phyloP scores from a whole-genome alignment of 2,113 vertebrate genomes.

The Hemiscyllium ocellatum region DNA sequence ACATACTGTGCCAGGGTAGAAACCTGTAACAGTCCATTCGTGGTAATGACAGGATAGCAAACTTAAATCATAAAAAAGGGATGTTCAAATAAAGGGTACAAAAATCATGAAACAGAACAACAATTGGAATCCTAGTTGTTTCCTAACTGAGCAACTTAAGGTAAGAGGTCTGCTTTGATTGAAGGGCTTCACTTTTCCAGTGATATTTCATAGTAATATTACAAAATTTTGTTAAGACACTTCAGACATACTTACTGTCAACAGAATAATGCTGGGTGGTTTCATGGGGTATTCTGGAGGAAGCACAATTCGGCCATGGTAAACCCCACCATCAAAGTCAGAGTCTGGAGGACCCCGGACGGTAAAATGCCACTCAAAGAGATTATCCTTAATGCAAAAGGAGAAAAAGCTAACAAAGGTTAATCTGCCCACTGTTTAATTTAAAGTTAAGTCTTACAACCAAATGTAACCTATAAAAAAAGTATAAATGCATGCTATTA shows the following conservation, averaged over 20 bases:
- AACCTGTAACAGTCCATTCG: too few species aligned
- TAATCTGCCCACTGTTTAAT: not conserved
- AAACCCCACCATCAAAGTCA: slow-evolving; percentile 91
- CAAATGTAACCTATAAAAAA: not conserved
- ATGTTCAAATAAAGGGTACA: not conserved
- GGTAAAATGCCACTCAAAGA: slow-evolving; percentile 98
- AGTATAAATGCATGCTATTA: not conserved
- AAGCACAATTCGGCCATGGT: slow-evolving; percentile 90
- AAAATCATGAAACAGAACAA: not conserved
- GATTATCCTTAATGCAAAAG: slow-evolving; percentile 76
- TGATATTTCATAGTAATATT: too few species aligned
- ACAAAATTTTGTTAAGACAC: not conserved
- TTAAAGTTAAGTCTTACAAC: not conserved
- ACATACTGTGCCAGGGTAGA: too few species aligned
- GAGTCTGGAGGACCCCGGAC: slow-evolving; percentile 94
- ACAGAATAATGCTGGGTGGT: slow-evolving; percentile 93
- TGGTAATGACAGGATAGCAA: not conserved
- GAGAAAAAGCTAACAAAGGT: not conserved
- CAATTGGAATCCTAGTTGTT: not conserved
- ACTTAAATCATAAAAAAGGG: not conserved
- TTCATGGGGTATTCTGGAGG: slow-evolving; percentile 98
- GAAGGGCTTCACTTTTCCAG: not conserved
- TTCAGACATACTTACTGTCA: slow-evolving; percentile 71
- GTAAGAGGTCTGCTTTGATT: not conserved
- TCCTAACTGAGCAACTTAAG: not conserved